A percentile compares a stretch with the other conserved stretches of the same genome.
Conservation (phyloP, 2,888 invertebrate genomes). For the Troilus luridus region DNA sequence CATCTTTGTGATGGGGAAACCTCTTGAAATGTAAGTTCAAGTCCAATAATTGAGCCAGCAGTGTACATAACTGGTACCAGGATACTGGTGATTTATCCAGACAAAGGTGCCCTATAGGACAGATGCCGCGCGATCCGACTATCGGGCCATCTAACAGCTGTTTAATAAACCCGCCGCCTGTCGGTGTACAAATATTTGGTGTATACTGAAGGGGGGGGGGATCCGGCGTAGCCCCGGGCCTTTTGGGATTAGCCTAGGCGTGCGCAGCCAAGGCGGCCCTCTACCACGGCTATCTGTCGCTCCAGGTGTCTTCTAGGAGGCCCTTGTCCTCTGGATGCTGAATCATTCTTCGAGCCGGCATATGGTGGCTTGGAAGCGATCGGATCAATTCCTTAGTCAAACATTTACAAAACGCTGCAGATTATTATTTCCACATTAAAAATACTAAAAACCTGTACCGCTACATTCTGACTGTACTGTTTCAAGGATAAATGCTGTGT, state of each 20-base stretch:
- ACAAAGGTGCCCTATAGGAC: conserved; percentile 47
- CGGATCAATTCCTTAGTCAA: background rate
- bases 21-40: background rate
- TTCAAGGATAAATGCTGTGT: no score
- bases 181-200: conserved; percentile 55
- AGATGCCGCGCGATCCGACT: conserved; percentile 50
- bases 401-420: background rate
- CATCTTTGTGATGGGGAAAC: background rate
- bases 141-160: conserved; percentile 55
- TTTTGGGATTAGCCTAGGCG: conserved; percentile 49
- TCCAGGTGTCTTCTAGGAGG: conserved; percentile 28
- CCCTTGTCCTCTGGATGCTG: background rate
- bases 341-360: background rate
- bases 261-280: conserved; percentile 2
- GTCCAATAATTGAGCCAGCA: background rate
- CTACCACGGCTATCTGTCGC: background rate
- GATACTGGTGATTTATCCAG: background rate
- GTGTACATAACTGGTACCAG: background rate
- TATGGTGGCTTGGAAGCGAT: background rate
- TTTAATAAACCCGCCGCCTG: conserved; percentile 53
- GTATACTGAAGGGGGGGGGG: conserved; percentile 24
- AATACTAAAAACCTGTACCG: no score
- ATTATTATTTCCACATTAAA: no score
- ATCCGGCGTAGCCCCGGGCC: conserved; percentile 36
- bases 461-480: no score